phyloP scores from a whole-genome alignment of 2,113 vertebrate species.

The Anarhynchus alexandrinus region DNA sequence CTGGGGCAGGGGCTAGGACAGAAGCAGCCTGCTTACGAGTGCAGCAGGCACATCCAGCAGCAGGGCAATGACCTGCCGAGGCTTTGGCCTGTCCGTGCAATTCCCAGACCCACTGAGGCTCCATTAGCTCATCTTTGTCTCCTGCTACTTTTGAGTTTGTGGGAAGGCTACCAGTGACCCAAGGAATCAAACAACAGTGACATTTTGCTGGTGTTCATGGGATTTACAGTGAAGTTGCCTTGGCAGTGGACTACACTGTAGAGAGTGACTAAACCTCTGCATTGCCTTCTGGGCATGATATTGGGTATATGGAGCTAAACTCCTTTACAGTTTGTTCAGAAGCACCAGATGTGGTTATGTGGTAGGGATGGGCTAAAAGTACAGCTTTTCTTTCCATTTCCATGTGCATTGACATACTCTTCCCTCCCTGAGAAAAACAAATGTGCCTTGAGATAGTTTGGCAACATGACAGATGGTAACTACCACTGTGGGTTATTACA shows the following conservation, averaged over 20 bases:
- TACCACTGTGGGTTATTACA: conserved; percentile 45
- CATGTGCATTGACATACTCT: background rate
- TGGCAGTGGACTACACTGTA: background rate
- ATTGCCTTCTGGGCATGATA: background rate
- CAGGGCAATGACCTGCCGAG: background rate
- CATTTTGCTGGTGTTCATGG: background rate
- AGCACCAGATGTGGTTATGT: background rate
- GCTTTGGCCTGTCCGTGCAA: background rate
- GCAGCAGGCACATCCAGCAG: background rate
- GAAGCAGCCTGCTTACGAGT: background rate
- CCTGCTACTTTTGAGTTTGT: background rate
- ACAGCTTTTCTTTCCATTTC: conserved; percentile 4
- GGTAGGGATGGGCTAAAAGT: background rate
- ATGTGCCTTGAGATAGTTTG: conserved; percentile 36
- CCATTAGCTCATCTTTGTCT: background rate
- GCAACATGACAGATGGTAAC: conserved; percentile 54
- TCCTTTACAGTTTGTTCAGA: background rate
- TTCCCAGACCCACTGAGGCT: background rate
- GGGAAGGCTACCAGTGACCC: background rate
- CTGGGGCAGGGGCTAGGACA: background rate
- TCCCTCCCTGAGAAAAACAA: background rate
- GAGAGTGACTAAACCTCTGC: background rate
- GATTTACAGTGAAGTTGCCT: background rate
- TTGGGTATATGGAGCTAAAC: background rate
- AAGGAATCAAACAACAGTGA: background rate